Percentiles rank a stretch among this genome's conserved stretches.
These are phyloP conservation scores for Gymnorhina tibicen DNA, from an alignment of 2,113 vertebrate genomes.

Conservation along the genomic window DNA sequence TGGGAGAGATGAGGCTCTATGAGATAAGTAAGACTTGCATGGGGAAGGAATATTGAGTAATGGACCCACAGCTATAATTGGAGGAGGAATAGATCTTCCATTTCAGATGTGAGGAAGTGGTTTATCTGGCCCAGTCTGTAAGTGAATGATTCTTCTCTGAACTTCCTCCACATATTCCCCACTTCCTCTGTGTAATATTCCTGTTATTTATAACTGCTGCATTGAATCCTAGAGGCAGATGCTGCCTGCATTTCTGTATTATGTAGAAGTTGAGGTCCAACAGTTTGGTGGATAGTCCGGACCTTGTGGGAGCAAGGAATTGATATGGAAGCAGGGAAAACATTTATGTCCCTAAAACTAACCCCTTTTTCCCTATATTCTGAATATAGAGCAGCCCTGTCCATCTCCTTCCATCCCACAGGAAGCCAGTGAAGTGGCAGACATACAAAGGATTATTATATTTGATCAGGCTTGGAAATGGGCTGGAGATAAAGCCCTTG, in stretches of 20 bases:
- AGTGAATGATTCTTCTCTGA: background rate
- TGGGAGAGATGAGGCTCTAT: background rate
- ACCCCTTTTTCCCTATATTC: background rate
- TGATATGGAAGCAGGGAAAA: background rate
- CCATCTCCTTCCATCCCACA: background rate
- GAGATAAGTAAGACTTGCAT: background rate
- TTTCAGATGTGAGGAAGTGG: background rate
- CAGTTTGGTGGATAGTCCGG: background rate
- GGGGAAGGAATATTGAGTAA: background rate
- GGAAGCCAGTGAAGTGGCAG: background rate
- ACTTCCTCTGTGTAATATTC: background rate
- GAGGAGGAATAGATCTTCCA: background rate
- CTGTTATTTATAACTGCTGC: background rate
- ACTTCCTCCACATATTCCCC: background rate
- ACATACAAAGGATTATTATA: background rate
- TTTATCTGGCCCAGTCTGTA: background rate
- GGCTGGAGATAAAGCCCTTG: constrained; percentile 13
- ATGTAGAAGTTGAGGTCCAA: background rate
- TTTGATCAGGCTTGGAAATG: constrained; percentile 21
- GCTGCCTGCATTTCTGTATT: background rate
- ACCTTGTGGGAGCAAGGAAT: background rate
- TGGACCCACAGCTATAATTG: background rate
- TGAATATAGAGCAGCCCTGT: background rate
- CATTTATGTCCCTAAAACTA: background rate
- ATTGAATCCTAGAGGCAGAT: background rate